Percentiles rank a stretch among this genome's conserved stretches.
These are phyloP conservation scores for Leiothrix lutea DNA, from an alignment of 2,113 vertebrate genomes.

Conservation along the genomic window DNA sequence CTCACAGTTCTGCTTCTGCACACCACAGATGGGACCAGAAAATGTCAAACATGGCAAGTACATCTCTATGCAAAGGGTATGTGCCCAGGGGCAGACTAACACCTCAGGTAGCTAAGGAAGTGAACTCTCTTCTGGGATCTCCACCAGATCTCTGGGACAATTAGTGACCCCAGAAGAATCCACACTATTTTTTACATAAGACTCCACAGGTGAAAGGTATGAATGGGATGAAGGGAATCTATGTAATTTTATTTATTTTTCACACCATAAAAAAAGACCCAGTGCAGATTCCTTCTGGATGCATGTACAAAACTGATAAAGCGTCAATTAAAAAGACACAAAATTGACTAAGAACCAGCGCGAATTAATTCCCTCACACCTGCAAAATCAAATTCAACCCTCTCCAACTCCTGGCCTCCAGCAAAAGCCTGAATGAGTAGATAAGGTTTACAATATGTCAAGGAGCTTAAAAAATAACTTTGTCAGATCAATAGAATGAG, in stretches of 20 bases:
- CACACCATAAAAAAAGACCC: not conserved
- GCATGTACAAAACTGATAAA: slow-evolving; percentile 9
- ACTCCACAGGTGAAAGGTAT: not conserved
- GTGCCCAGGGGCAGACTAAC: not conserved
- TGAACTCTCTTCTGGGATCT: not conserved
- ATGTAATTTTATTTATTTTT: slow-evolving; percentile 14
- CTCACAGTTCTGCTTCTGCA: not conserved
- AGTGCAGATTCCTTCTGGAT: not conserved
- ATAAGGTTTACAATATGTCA: slow-evolving; percentile 10
- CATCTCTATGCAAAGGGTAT: not conserved
- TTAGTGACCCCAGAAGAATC: not conserved
- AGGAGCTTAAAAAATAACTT: slow-evolving; percentile 27
- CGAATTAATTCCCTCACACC: not conserved
- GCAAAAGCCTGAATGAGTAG: slow-evolving; percentile 16
- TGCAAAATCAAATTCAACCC: slow-evolving; percentile 1
- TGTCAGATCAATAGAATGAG: not conserved
- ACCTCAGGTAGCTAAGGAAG: not conserved
- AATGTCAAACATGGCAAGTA: not conserved
- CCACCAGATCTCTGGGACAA: not conserved
- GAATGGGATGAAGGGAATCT: not conserved
- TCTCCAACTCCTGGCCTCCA: not conserved
- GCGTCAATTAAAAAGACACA: slow-evolving; percentile 29
- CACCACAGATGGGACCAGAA: not conserved
- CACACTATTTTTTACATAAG: not conserved
- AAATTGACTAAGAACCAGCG: not conserved